phyloP scores from a whole-genome alignment of 2,797 vertebrate genomes.

The Crenuchus spilurus region DNA sequence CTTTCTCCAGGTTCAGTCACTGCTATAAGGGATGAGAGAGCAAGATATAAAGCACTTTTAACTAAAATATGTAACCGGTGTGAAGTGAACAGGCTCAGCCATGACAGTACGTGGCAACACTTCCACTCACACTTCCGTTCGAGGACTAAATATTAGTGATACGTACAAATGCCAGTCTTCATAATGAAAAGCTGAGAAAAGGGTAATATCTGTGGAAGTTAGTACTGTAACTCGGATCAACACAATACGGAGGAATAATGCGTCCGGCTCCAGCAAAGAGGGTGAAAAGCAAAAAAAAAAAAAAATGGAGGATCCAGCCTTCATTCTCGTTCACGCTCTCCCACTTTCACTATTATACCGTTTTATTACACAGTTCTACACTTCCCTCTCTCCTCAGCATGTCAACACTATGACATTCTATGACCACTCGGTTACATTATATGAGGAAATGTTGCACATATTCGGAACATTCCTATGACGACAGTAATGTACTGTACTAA shows the following conservation, averaged over 20 bases:
- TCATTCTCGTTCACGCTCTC: conserved; percentile 58
- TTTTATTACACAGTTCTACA: conserved; percentile 77
- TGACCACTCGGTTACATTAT: conserved; percentile 75
- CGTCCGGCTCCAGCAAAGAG: conserved; percentile 53
- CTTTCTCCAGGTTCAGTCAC: neutral
- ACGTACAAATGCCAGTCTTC: conserved; percentile 62
- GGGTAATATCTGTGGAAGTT: conserved; percentile 61
- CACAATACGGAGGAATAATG: conserved; percentile 58
- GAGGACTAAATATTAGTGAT: conserved; percentile 77
- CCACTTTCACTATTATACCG: conserved; percentile 51
- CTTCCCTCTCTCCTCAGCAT: conserved; percentile 71
- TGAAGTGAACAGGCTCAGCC: neutral
- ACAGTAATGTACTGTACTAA: conserved; percentile 99
- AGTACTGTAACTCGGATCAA: conserved; percentile 63
- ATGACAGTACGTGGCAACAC: neutral
- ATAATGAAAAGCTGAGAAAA: conserved; percentile 65
- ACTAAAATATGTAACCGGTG: too few species aligned
- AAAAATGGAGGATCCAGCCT: conserved; percentile 87
- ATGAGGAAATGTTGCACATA: conserved; percentile 76
- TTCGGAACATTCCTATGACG: conserved; percentile 84
- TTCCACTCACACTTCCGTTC: conserved; percentile 58
- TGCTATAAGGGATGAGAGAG: conserved; percentile 9
- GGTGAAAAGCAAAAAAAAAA: conserved; percentile 35
- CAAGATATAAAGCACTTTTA: conserved; percentile 46
- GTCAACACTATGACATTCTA: conserved; percentile 62